Evolutionary conservation across 2,113 vertebrate species (phyloP), one percentile per base, ranked within the genome.

Genomic region (Misgurnus mizolepis): DNA sequence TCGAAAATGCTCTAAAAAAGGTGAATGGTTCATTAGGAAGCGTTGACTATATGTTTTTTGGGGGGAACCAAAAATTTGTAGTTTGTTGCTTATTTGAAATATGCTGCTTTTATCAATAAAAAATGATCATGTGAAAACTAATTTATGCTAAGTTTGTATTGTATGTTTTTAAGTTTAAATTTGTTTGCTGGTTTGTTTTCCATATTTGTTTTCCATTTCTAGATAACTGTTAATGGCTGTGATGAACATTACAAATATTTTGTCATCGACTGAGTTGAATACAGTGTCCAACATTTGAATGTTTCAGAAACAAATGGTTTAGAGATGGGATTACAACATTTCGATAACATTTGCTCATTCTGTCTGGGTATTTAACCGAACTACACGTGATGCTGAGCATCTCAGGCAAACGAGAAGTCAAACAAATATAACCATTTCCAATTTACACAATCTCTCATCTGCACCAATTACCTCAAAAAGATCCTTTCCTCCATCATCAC

Each of bases 341-440:
- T 47, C 18, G 15, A 41, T n/a, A 41, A 62, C 62, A 64, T 39
- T 1, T 0, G 0, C 43, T 27, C 40, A n/a, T 27, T 73, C 39
- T 73, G 53, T 6, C 53, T 43, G n/a, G n/a, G n/a, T 15, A 22
- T 43, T 43, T 45, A 56, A 58, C 40, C 41, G 53, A 39, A 73
- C 18, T 45, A 60, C 6, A 45, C 6, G 6, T 73, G 58, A 62
- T 43, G n/a, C 45, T 49, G 12, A 49, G 5, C 58, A 62, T 15
- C n/a, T 72, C 53, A 58, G 34, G 8, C 55, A 58, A 58, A 58
- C 3, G n/a, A 34, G 47, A 61, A 34, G 12, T 43, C 15, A 39
- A 75, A 75, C 72, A 62, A 27, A 75, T 75, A 62, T 75, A 47
- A 22, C 71, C 18, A n/a, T 58, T 47, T 75, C 70, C 40, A 73